These are phyloP conservation scores for Dryocosmus kuriphilus DNA, from an alignment of 2,888 invertebrate species.

Conservation along the genomic window DNA sequence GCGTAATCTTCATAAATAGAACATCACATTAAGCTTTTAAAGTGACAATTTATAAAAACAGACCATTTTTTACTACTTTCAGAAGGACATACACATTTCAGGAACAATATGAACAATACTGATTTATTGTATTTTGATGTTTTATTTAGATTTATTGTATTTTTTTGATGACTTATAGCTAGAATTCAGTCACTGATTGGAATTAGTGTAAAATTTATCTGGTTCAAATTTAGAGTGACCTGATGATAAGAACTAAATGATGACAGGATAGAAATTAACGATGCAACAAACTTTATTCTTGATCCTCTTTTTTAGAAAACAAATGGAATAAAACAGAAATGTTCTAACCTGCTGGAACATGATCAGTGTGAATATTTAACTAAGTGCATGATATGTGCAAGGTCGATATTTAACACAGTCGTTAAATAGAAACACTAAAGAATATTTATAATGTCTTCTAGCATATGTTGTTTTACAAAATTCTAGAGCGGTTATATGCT, in stretches of 20 bases:
- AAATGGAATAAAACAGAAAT: not conserved
- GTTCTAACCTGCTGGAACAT: not conserved
- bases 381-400: not conserved
- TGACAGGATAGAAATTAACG: not conserved
- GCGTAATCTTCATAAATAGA: not conserved
- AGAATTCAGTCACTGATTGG: no score
- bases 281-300: not conserved
- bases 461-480: constrained; percentile 19
- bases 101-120: no score
- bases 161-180: no score
- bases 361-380: not conserved
- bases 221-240: no score
- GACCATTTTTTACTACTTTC: not conserved
- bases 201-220: no score
- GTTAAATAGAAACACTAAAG: not conserved
- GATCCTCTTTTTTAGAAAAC: not conserved
- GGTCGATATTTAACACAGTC: not conserved
- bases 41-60: not conserved
- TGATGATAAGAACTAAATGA: not conserved
- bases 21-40: not conserved
- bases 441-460: constrained; percentile 25
- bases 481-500: constrained; percentile 34
- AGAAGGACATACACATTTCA: not conserved
- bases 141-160: no score
- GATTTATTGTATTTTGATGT: no score